phyloP scores from a whole-genome alignment of 2,797 vertebrate species.

The Acrossocheilus wenchowensis region DNA sequence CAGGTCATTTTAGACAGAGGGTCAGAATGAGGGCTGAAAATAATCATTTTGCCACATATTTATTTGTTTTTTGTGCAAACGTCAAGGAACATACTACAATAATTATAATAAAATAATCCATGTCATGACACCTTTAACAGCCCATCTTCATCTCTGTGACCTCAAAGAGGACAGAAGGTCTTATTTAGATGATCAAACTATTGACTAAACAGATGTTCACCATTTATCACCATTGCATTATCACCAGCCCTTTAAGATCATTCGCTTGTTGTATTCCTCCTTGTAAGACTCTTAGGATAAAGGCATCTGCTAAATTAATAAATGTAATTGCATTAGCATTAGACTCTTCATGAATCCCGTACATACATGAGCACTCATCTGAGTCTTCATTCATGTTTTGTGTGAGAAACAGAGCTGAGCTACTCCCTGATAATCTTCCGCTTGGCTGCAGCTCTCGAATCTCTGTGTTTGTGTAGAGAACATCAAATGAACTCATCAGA shows the following conservation, averaged over 20 bases:
- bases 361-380: not conserved
- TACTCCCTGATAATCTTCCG: not conserved
- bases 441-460: not conserved
- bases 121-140: not conserved
- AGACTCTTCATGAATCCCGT: not conserved
- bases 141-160: not conserved
- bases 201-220: not conserved
- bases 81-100: not conserved
- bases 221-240: not conserved
- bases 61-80: no score
- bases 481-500: not conserved
- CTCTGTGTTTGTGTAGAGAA: not conserved
- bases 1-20: no score
- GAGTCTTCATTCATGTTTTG: not conserved
- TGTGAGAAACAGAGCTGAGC: not conserved
- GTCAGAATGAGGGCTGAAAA: no score
- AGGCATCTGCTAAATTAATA: not conserved
- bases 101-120: not conserved
- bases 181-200: not conserved
- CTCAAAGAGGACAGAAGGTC: not conserved
- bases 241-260: not conserved
- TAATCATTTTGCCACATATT: no score
- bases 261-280: not conserved
- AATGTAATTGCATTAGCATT: not conserved
- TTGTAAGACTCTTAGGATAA: not conserved